Evolutionary conservation across 1,140 invertebrate genomes (phyloP), one percentile per base, ranked within the genome.

Genomic region (Ylistrum balloti): DNA sequence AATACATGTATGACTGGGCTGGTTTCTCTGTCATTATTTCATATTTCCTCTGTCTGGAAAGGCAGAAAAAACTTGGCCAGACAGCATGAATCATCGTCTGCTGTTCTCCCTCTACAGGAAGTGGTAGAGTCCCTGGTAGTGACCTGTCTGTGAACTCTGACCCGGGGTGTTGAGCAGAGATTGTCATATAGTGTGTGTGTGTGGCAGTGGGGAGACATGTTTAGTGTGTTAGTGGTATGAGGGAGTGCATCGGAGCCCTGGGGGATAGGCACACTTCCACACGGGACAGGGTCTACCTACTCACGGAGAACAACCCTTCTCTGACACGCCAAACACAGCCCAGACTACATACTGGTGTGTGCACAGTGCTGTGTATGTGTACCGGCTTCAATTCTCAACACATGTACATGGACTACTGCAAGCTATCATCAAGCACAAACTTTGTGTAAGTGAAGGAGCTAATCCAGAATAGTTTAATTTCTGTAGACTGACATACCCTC

Each of bases 1-100:
- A n/a, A 74, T 74, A 74, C 56, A 74, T 74, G 56, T 74, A 74
- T 74, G 56, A 74, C 56, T 74, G 56, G 56, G 56, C n/a, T 74
- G 56, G 56, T 74, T 74, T 74, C 56, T 17, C 56, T 74, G 56
- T 74, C 56, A 74, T 74, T 74, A 74, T 74, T 74, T 74, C 56
- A 74, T 74, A 74, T 74, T 74, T 74, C 56, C 56, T 74, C 56
- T 74, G 56, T 74, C 56, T 74, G 56, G 56, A 74, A 28, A 74
- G 56, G n/a, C 22, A 74, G n/a, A 74, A 74, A 74, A 74, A 74
- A 28, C 56, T 28, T 74, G 56, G 56, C 56, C 22, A 74, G 56
- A 74, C 56, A 74, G 56, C 56, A 74, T 74, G 56, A 74, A 74
- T 74, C 56, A 74, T 74, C 56, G 56, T 74, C 56, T 74, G 17